Evolutionary conservation across 1,140 invertebrate species (phyloP).

Genomic region (Chionoecetes opilio): DNA sequence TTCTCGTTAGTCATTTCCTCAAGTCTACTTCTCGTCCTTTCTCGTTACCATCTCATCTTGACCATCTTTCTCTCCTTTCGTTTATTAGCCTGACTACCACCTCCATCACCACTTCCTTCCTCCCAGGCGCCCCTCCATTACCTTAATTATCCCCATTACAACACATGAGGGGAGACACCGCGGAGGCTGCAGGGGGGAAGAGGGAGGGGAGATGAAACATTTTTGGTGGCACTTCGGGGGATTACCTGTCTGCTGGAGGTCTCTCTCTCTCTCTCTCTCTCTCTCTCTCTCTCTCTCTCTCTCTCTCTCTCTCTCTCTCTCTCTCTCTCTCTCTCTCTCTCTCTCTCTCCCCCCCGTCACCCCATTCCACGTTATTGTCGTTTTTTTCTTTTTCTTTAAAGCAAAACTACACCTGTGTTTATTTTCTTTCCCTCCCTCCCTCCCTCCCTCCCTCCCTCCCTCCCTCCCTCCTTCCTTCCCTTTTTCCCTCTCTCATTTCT

Average conservation of each 20-base stretch:
- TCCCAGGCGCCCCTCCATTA: background rate
- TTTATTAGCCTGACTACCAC: background rate
- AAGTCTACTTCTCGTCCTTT: too few species aligned
- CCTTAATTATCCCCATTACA: constrained; percentile 23
- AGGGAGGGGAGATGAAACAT: too few species aligned
- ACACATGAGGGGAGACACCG: background rate
- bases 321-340: too few species aligned
- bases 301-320: too few species aligned
- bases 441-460: background rate
- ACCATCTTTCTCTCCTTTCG: background rate
- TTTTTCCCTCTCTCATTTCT: background rate
- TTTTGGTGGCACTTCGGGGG: background rate
- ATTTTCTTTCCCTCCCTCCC: background rate
- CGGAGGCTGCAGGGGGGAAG: background rate
- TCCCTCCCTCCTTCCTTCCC: background rate
- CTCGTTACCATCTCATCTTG: too few species aligned
- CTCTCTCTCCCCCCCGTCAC: too few species aligned
- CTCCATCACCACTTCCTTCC: background rate
- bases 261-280: too few species aligned
- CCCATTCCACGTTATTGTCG: too few species aligned
- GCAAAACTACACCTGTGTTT: background rate
- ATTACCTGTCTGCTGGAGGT: background rate
- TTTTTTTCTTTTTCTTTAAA: too few species aligned
- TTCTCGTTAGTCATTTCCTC: too few species aligned
- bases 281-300: too few species aligned